Base-by-base conservation (phyloP, 2,888 invertebrate species). In the Drepana falcataria region DNA sequence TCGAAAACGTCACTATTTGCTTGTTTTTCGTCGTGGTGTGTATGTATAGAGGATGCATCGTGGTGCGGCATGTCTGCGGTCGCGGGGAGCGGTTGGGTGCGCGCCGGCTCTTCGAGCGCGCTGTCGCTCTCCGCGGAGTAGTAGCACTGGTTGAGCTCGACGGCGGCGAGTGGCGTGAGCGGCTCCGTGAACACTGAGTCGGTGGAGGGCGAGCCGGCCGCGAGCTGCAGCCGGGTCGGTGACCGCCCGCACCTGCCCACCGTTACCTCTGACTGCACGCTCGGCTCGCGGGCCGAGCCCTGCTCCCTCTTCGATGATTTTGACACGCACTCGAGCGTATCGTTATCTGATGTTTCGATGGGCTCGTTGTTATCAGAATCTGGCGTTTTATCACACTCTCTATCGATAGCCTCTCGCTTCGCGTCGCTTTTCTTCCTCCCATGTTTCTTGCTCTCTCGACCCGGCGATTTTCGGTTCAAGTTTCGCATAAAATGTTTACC, bases 131-230 rank as follows among this genome's bases (percentile, higher is more conserved):
- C 93, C 62, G 93, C 93, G 63, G 93, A 93, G 80, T 92, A 91
- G 78, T 93, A 93, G 77, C 93, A 93, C 85, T 92, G 92, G 89
- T 93, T 93, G 75, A 92, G 91, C 81, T 94, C 93, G 66, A 93
- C 91, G 73, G 92, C 93, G 70, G 92, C 93, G 70, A 92, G 91
- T 75, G 93, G 93, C 79, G 93, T 92, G 66, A 93, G 88, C 66
- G 95, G 94, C 82, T 95, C 95, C 67, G 95, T 95, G 88, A 95
- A 95, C 81, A 95, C 93, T 75, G 94, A 94, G 63, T 91, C 92
- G 74, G 88, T 91, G 73, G 90, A 92, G 66, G 91, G 92, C 65
- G 85, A 83, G 69, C 71, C 73, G 65, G 71, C 70, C 71, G 65
- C 74, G 61, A 63, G 77, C 72, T 73, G 77, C 77, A 77, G 83